These are phyloP conservation scores for Characodon lateralis DNA, from an alignment of 2,797 vertebrate species.

Conservation along the genomic window DNA sequence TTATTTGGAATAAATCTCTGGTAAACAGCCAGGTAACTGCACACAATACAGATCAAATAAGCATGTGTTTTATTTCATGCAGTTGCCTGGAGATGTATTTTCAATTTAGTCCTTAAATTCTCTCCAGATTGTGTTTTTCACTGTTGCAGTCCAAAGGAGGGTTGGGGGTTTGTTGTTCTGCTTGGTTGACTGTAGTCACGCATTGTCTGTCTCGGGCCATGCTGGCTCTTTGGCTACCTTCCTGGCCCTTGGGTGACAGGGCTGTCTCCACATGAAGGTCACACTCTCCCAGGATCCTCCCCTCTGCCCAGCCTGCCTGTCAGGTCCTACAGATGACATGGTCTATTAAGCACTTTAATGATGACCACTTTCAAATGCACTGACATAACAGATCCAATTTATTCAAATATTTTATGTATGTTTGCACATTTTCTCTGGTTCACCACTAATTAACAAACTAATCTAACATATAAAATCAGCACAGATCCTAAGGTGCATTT, in stretches of 20 bases:
- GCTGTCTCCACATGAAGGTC: constrained; percentile 78
- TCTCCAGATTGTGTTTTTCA: constrained; percentile 14
- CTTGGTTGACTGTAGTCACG: constrained; percentile 69
- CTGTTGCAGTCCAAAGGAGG: constrained; percentile 43
- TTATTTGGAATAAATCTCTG: not conserved
- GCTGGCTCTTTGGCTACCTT: constrained; percentile 58
- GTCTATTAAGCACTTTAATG: constrained; percentile 83
- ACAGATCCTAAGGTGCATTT: not conserved
- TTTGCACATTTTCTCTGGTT: constrained; percentile 21
- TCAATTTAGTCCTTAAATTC: constrained; percentile 10
- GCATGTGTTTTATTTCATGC: not conserved
- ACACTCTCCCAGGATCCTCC: constrained; percentile 69
- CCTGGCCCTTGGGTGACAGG: constrained; percentile 70
- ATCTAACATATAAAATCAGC: not conserved
- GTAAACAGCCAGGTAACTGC: not conserved
- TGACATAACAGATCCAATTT: constrained; percentile 38
- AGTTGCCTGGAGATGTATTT: constrained; percentile 14
- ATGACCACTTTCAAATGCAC: constrained; percentile 68
- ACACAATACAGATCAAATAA: constrained; percentile 1
- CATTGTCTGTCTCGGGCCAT: constrained; percentile 55
- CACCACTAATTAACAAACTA: constrained; percentile 10
- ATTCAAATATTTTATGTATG: constrained; percentile 22
- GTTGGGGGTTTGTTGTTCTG: constrained; percentile 64
- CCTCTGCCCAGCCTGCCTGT: constrained; percentile 61
- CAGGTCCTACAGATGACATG: constrained; percentile 70